These are phyloP conservation scores for Murina feae DNA, from an alignment of 2,113 vertebrate genomes.

Conservation along the genomic window DNA sequence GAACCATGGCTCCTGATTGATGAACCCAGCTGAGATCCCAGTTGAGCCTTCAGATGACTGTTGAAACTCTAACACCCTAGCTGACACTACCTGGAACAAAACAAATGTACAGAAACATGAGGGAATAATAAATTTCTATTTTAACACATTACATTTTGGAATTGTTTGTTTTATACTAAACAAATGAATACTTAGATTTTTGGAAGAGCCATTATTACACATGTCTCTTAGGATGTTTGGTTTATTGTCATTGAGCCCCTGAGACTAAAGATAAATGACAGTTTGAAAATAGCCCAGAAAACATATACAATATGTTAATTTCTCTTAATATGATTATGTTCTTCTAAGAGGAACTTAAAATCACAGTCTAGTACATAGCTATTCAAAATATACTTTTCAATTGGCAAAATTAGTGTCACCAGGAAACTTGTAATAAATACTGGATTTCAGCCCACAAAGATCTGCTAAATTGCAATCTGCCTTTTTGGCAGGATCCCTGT, in stretches of 20 bases:
- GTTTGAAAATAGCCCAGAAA: neutral
- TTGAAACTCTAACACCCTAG: neutral
- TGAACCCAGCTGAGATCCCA: neutral
- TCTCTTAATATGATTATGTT: neutral
- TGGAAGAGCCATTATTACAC: neutral
- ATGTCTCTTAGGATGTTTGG: neutral
- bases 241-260: neutral
- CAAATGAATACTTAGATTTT: neutral
- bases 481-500: neutral
- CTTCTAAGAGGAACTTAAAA: neutral
- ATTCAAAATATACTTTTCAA: neutral
- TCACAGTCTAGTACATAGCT: neutral
- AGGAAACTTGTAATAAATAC: neutral
- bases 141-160: neutral
- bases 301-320: neutral
- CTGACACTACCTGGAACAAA: neutral
- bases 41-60: neutral
- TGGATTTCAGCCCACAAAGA: neutral
- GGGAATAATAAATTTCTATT: neutral
- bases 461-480: neutral
- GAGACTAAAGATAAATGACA: neutral
- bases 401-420: neutral
- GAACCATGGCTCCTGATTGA: neutral
- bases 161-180: neutral
- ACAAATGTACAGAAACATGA: neutral